Percentiles rank a stretch among this genome's conserved stretches.
Evolutionary conservation across 2,888 invertebrate species (phyloP).

Genomic region (Heliconius cydno): DNA sequence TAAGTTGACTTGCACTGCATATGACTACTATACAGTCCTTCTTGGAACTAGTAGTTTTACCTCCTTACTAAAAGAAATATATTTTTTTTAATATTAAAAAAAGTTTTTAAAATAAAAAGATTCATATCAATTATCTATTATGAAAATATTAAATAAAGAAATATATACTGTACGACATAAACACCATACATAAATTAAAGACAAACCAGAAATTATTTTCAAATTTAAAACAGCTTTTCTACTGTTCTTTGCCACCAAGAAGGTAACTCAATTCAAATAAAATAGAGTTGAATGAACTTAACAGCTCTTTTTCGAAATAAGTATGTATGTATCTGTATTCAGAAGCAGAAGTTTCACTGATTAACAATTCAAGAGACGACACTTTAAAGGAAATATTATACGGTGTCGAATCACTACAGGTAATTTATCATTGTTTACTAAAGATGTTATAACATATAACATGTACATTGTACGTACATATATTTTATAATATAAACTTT

Average conservation of each 20-base stretch:
- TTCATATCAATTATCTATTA: no score
- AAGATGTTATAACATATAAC: not conserved
- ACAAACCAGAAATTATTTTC: not conserved
- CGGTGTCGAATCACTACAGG: constrained; percentile 57
- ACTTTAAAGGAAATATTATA: constrained; percentile 80
- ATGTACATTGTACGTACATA: not conserved
- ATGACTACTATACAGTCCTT: constrained; percentile 66
- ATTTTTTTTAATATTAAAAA: constrained; percentile 13
- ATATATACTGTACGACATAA: not conserved
- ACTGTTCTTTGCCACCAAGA: not conserved
- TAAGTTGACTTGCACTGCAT: constrained; percentile 74
- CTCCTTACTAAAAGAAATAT: constrained; percentile 27
- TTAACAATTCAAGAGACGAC: constrained; percentile 79
- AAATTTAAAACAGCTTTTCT: not conserved
- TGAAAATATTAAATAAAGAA: not conserved
- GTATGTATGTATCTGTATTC: constrained; percentile 71
- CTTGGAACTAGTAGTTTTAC: constrained; percentile 61
- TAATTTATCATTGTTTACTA: constrained; percentile 48
- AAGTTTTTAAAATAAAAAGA: not conserved
- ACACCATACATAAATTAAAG: not conserved
- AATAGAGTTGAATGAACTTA: constrained; percentile 72
- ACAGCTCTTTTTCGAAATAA: constrained; percentile 63
- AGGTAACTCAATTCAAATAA: constrained; percentile 5
- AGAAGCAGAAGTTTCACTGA: constrained; percentile 71
- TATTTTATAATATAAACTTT: not conserved